phyloP scores from a whole-genome alignment of 64 coral and sea anemone genomes.

The Platygyra sinensis region DNA sequence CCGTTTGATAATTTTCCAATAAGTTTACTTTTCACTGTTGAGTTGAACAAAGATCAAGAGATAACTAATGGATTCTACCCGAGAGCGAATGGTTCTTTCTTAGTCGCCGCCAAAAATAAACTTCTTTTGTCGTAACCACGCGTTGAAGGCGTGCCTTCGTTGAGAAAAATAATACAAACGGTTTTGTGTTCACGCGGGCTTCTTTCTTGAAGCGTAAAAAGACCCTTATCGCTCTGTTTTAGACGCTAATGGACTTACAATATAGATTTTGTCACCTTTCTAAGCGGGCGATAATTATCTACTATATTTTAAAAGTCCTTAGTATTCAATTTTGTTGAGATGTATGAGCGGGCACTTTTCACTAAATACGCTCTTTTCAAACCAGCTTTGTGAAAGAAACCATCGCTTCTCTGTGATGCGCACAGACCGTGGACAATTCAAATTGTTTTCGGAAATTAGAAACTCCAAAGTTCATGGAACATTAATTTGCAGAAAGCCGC shows the following conservation, averaged over 20 bases:
- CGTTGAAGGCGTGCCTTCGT: neutral
- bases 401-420: neutral
- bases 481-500: no score
- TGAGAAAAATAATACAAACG: neutral
- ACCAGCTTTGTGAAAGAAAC: neutral
- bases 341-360: neutral
- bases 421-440: no score
- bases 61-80: neutral
- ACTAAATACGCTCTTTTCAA: neutral
- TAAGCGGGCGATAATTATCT: conserved; percentile 33
- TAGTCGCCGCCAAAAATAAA: neutral
- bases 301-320: neutral
- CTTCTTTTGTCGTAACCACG: neutral
- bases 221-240: neutral
- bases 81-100: neutral
- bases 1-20: neutral
- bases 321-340: neutral
- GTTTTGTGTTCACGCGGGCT: neutral
- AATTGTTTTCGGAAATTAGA: no score
- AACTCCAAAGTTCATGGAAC: no score
- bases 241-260: conserved; percentile 44
- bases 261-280: conserved; percentile 3
- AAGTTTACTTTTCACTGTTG: conserved; percentile 10
- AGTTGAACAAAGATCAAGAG: conserved; percentile 4
- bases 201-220: no score